Base-by-base conservation (phyloP, 2,113 vertebrate species). In the Probosciger aterrimus region DNA sequence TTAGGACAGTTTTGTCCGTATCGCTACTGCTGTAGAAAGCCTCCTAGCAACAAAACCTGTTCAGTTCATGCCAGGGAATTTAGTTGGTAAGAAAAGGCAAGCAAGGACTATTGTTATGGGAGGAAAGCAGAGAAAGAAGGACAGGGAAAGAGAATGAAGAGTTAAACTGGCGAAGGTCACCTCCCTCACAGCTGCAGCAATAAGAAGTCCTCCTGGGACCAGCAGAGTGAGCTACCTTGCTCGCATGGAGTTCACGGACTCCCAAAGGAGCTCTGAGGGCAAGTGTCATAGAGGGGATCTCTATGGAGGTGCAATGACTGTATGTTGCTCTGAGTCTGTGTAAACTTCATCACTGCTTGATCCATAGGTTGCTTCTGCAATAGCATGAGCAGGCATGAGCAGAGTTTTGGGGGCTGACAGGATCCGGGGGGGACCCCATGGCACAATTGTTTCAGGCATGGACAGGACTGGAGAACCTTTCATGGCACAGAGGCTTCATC, bases 341-440 rank as follows among this genome's bases (percentile, higher is more conserved):
- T 10, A 4, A 49, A 5, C 13, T 15, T 28, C n/a, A 18, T 33
- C 57, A 16, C 46, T 46, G 60, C 25, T 37, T 27, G 18, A 30
- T 33, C 60, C 47, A 53, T 6, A 31, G 41, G 11, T 30, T 71
- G 22, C 25, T 63, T n/a, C 65, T 78, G 35, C 47, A 57, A 7
- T n/a, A 53, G 44, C 59, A 30, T 4, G 13, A 11, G n/a, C 10
- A 43, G 24, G 7, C 2, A 0, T 7, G 10, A 22, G 11, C 0
- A 0, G 33, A 18, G 3, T 6, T 82, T 81, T n/a, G 23, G 33
- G 59, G 55, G 31, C 33, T 63, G 67, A 0, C 35, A 71, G 57
- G 33, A 22, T 10, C 4, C 30, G 11, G 10, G 10, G 10, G 31
- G 55, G 27, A 9, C 30, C 24, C 46, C 31, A 6, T 5, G 16